A percentile compares a stretch with the other conserved stretches of the same genome.
These are phyloP conservation scores for Habropoda laboriosa DNA, from an alignment of 1,140 invertebrate genomes.

Conservation along the genomic window DNA sequence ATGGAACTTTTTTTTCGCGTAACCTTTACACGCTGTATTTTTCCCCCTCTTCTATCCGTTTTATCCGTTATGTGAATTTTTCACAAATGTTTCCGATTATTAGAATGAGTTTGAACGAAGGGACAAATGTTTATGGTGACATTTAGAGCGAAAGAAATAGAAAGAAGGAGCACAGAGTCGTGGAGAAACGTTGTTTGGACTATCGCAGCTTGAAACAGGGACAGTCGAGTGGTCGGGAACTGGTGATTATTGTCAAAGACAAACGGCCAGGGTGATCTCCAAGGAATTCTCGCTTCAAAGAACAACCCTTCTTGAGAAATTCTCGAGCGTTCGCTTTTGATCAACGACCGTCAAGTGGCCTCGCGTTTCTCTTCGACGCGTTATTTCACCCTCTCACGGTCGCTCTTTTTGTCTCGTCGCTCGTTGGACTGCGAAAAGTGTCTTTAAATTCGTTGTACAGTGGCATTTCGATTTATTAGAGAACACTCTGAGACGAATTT, in stretches of 20 bases:
- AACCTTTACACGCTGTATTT: too few relatives aligned
- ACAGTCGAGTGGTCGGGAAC: background rate
- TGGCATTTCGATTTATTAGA: too few relatives aligned
- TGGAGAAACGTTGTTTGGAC: background rate
- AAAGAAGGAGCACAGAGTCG: background rate
- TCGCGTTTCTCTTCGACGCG: background rate
- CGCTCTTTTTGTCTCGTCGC: background rate
- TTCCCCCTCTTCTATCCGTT: too few relatives aligned
- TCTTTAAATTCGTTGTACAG: too few relatives aligned
- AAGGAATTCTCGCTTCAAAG: constrained; percentile 50
- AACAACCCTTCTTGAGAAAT: constrained; percentile 29
- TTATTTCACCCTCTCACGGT: background rate
- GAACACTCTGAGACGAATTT: too few relatives aligned
- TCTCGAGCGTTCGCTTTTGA: constrained; percentile 53
- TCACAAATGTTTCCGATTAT: too few relatives aligned
- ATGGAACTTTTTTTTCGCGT: too few relatives aligned
- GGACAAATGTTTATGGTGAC: too few relatives aligned
- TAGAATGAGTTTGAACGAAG: too few relatives aligned
- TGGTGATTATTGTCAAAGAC: constrained; percentile 42
- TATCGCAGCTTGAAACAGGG: background rate
- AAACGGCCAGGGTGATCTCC: constrained; percentile 33
- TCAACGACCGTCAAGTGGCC: constrained; percentile 49
- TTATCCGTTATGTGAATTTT: too few relatives aligned
- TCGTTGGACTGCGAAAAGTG: too few relatives aligned
- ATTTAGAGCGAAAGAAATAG: too few relatives aligned